A percentile compares a stretch with the other conserved stretches of the same genome.
phyloP scores from a whole-genome alignment of 1,140 invertebrate genomes.

The Camponotus vicinus region DNA sequence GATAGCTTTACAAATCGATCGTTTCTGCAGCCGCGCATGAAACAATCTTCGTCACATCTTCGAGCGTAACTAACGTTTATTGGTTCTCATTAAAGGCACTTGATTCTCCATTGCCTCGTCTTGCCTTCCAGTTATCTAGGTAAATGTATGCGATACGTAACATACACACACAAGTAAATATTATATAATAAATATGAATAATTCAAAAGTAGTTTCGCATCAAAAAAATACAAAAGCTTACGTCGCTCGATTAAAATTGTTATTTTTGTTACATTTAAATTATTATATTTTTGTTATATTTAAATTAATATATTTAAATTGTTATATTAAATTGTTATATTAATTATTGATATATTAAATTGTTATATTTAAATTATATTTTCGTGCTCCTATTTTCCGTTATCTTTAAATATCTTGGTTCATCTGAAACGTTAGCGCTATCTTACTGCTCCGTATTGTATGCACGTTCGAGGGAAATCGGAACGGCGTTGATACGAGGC shows the following conservation, averaged over 20 bases:
- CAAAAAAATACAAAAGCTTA: background rate
- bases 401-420: background rate
- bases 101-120: background rate
- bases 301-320: too few species aligned
- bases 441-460: background rate
- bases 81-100: background rate
- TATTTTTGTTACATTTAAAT: background rate
- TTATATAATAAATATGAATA: background rate
- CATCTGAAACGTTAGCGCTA: background rate
- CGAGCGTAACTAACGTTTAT: background rate
- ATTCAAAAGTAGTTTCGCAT: background rate
- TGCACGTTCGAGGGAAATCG: conserved; percentile 25
- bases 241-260: background rate
- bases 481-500: conserved; percentile 16
- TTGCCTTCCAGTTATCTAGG: background rate
- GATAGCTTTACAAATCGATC: conserved; percentile 8
- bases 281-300: too few species aligned
- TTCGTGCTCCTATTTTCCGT: background rate
- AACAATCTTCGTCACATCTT: conserved; percentile 16
- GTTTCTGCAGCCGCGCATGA: background rate
- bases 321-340: too few species aligned
- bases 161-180: background rate
- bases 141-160: background rate
- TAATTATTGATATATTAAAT: too few species aligned
- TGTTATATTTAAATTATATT: too few species aligned